Percentiles rank a stretch among this genome's conserved stretches.
Evolutionary conservation across 2,797 vertebrate genomes (phyloP).

Genomic region (Crax fasciolata): DNA sequence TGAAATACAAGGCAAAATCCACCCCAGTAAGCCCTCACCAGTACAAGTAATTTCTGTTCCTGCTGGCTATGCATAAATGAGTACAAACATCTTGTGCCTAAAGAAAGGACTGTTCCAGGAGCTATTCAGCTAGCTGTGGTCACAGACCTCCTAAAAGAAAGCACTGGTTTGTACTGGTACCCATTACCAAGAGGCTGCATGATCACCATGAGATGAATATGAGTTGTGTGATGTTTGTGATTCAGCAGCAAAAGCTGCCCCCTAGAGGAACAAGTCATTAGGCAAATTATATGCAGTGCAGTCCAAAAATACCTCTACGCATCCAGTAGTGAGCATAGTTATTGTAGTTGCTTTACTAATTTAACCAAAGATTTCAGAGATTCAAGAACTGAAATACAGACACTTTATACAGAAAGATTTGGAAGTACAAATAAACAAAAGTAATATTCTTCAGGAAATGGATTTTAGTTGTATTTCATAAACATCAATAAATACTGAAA

Average conservation of each 20-base stretch:
- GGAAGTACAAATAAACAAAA: slow-evolving; percentile 16
- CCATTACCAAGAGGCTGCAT: background rate
- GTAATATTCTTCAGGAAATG: background rate
- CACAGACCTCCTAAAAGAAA: background rate
- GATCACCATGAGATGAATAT: background rate
- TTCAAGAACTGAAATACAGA: slow-evolving; percentile 29
- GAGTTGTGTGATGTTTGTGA: background rate
- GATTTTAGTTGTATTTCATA: slow-evolving; percentile 9
- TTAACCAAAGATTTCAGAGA: slow-evolving; percentile 31
- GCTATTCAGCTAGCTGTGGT: background rate
- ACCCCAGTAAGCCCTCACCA: background rate
- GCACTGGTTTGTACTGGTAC: background rate
- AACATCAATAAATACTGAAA: slow-evolving; percentile 48
- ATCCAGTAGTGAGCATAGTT: background rate
- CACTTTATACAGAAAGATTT: background rate
- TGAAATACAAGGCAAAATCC: background rate
- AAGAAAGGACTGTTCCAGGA: background rate
- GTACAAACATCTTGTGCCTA: background rate
- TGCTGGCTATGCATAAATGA: fast-evolving
- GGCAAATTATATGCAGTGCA: background rate
- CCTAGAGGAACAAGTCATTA: background rate
- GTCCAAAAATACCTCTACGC: slow-evolving; percentile 39
- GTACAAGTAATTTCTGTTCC: background rate
- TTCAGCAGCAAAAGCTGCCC: slow-evolving; percentile 2
- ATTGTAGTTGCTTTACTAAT: slow-evolving; percentile 18